These are phyloP conservation scores for Centropristis striata DNA, from an alignment of 2,113 vertebrate genomes.

Conservation along the genomic window DNA sequence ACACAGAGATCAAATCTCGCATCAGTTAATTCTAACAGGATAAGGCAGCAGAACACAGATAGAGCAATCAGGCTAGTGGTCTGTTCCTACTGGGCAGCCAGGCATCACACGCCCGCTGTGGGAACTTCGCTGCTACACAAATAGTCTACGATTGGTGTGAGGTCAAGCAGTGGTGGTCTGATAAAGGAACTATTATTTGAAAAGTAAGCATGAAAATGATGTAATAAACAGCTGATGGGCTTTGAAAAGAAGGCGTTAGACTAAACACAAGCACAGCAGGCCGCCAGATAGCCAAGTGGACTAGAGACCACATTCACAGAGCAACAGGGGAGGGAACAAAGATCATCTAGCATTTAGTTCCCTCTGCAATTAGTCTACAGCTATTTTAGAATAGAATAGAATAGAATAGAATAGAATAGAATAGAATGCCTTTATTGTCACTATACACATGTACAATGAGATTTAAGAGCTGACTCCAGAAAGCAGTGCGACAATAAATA, in stretches of 20 bases:
- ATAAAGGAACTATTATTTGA: constrained; percentile 58
- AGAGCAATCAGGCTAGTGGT: constrained; percentile 12
- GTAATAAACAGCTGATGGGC: constrained; percentile 63
- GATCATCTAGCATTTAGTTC: constrained; percentile 13
- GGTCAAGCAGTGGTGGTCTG: constrained; percentile 52
- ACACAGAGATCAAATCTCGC: constrained; percentile 44
- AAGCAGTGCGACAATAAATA: too few relatives aligned
- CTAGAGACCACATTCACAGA: constrained; percentile 31
- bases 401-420: too few relatives aligned
- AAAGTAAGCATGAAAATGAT: constrained; percentile 70
- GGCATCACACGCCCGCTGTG: constrained; percentile 54
- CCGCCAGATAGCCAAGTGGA: constrained; percentile 18
- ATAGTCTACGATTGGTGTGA: constrained; percentile 56
- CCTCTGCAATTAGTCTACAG: not conserved
- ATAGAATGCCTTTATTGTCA: too few relatives aligned
- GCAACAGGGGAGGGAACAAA: constrained; percentile 31
- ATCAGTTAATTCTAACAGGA: constrained; percentile 47
- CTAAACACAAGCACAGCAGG: constrained; percentile 65
- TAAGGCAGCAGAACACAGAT: constrained; percentile 42
- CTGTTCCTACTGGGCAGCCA: constrained; percentile 43
- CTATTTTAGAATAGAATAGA: constrained; percentile 29
- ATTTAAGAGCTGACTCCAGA: too few relatives aligned
- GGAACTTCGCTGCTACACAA: constrained; percentile 64
- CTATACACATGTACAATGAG: too few relatives aligned
- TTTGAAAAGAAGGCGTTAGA: constrained; percentile 63